Conservation (phyloP, 1,140 invertebrate genomes). For the Agraylea sexmaculata region DNA sequence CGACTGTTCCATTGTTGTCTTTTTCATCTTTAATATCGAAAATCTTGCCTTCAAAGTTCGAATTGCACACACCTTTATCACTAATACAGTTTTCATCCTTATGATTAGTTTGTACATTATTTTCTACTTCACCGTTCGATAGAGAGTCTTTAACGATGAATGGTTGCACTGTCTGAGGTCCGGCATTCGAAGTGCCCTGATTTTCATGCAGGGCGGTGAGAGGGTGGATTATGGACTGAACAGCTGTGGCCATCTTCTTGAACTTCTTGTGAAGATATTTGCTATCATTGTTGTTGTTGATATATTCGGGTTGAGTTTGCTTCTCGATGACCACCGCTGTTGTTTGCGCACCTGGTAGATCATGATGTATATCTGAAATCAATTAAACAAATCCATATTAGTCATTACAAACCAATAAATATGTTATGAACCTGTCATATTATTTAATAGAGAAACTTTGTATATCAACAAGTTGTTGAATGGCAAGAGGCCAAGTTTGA, state of each 20-base stretch:
- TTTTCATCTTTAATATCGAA: slow-evolving; percentile 12
- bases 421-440: not conserved
- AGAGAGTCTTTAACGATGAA: slow-evolving; percentile 9
- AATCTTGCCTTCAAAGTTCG: slow-evolving; percentile 9
- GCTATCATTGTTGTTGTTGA: slow-evolving; percentile 50
- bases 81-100: slow-evolving; percentile 36
- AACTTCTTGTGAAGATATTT: slow-evolving; percentile 86
- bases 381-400: slow-evolving; percentile 15
- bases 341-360: slow-evolving; percentile 8
- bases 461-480: not conserved
- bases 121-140: slow-evolving; percentile 23
- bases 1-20: slow-evolving; percentile 23
- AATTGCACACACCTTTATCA: slow-evolving; percentile 23
- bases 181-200: slow-evolving; percentile 24
- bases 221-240: slow-evolving; percentile 29
- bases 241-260: slow-evolving; percentile 69
- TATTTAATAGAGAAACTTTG: not conserved
- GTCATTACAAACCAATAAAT: not conserved
- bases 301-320: slow-evolving; percentile 20
- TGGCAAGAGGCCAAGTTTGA: not conserved
- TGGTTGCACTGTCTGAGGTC: slow-evolving; percentile 15
- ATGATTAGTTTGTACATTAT: slow-evolving; percentile 43
- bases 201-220: slow-evolving; percentile 31
- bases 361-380: slow-evolving; percentile 31
- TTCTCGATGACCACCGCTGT: slow-evolving; percentile 11